Base-by-base conservation (phyloP, 2,113 vertebrate genomes). In the Rhinichthys klamathensis region DNA sequence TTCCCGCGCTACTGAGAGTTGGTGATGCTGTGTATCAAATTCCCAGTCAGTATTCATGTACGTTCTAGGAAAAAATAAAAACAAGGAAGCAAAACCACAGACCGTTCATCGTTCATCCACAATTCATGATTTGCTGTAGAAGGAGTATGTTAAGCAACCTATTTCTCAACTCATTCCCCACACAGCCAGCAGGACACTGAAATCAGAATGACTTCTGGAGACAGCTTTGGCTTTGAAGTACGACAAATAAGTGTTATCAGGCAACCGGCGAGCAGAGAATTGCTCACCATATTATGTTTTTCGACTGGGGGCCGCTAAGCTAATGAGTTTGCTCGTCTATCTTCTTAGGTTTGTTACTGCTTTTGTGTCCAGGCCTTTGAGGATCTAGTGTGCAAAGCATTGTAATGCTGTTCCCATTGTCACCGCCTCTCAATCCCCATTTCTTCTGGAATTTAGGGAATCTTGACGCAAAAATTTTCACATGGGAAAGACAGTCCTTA, bases 321-420 rank as follows among this genome's bases (percentile, higher is more conserved):
- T 94, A 94, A 94, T 94, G 92, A 94, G 92, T 94, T 94, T 93
- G 91, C 91, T 88, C 89, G 91, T 94, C 91, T 93, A 93, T 94
- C 92, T 92, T 87, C 89, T 90, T 69, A 90, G 92, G 91, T 94
- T 94, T 94, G 91, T 92, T 85, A 88, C 70, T 84, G 87, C 92
- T 93, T 94, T 93, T 93, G 93, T 95, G 92, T 89, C 89, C 88
- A 92, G 91, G 91, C 92, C 92, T 94, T 92, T 92, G 93, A 92
- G 94, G 92, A 84, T 89, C 92, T 88, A 86, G 74, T 87, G 87
- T 93, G 92, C 93, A 91, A 93, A 90, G 87, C 88, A 87, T 87
- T 91, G 91, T 93, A 91, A 93, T 93, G 90, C 87, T 91, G 86
- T 93, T 92, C 90, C 88, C 90, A 92, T 94, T 94, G 93, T 93